Percentiles rank a stretch among this genome's conserved stretches.
phyloP scores from a whole-genome alignment of 1,140 invertebrate genomes.

The Oryctes rhinoceros region DNA sequence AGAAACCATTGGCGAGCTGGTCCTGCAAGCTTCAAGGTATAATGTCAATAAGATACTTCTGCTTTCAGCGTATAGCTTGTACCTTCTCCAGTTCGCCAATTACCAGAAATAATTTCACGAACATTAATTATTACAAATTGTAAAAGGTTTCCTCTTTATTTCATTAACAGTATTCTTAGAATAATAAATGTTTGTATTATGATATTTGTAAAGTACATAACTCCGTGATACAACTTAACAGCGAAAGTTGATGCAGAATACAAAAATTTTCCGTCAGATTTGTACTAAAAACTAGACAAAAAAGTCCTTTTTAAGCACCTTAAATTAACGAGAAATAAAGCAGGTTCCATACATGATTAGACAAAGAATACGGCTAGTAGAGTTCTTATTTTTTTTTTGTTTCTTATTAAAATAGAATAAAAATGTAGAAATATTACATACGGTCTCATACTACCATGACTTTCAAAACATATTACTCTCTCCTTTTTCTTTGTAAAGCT shows the following conservation, averaged over 20 bases:
- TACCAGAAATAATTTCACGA: too few relatives aligned
- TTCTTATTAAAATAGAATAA: slow-evolving; percentile 28
- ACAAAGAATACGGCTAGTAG: not conserved
- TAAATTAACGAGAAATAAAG: slow-evolving; percentile 32
- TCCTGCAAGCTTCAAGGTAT: too few relatives aligned
- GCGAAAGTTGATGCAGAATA: not conserved
- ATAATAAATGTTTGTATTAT: too few relatives aligned
- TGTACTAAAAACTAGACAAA: slow-evolving; percentile 2
- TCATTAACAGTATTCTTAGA: too few relatives aligned
- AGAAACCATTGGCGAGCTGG: too few relatives aligned
- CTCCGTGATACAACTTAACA: too few relatives aligned
- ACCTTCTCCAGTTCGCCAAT: too few relatives aligned
- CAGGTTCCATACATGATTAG: slow-evolving; percentile 16
- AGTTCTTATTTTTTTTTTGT: not conserved
- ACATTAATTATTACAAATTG: too few relatives aligned
- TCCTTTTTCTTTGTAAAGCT: slow-evolving; percentile 30
- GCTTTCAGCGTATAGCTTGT: too few relatives aligned
- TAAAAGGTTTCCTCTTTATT: too few relatives aligned
- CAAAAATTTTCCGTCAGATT: not conserved
- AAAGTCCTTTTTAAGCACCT: slow-evolving; percentile 29
- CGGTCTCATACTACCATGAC: not conserved
- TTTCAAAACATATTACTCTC: slow-evolving; percentile 3
- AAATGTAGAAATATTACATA: slow-evolving; percentile 40
- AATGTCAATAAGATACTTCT: too few relatives aligned
- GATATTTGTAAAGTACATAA: too few relatives aligned